Evolutionary conservation across 1,140 invertebrate species (phyloP), one percentile per base, ranked within the genome.

Genomic region (Calycopis cecrops): DNA sequence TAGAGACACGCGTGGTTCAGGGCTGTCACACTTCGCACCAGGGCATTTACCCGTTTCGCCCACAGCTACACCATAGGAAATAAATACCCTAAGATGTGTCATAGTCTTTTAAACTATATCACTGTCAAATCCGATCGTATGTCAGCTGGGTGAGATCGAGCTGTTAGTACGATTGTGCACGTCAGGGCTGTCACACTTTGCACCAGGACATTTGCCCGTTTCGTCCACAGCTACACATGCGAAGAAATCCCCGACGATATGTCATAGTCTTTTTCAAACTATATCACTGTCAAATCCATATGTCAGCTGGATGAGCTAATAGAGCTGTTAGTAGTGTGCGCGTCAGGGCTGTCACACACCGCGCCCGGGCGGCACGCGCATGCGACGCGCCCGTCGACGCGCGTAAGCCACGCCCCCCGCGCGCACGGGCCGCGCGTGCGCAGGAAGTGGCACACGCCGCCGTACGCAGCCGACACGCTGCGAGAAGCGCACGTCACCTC

Each of bases 361-460:
- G 93, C 93, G 0, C 94, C 93, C 52, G 91, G 89, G 66, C 94
- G 95, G 40, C 92, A 91, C 21, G 21, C 21, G 69, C 94, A 96
- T 12, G 88, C 85, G 0, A 91, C 92, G 49, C 78, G 84, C 0
- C 80, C 71, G 34, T 76, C 78, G 0, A 90, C 89, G 12, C 76
- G 72, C 17, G 59, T 64, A 7, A 96, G 73, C 94, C 94, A 96
- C 58, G 94, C 91, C 0, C 92, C 92, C 0, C 89, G 85, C 0
- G 89, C 80, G 65, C 94, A 96, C 0, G 94, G 94, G 0, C 94
- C 93, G 60, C 92, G 91, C 0, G 91, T 92, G 65, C 94, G 93
- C 4, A 94, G 74, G 59, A 92, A 92, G 67, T 93, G 91, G 69
- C 94, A 95, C 12, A 89, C 90, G 12, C 90, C 89, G 42, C 91